phyloP scores from a whole-genome alignment of 1,140 invertebrate genomes.

The Notospermus geniculatus region DNA sequence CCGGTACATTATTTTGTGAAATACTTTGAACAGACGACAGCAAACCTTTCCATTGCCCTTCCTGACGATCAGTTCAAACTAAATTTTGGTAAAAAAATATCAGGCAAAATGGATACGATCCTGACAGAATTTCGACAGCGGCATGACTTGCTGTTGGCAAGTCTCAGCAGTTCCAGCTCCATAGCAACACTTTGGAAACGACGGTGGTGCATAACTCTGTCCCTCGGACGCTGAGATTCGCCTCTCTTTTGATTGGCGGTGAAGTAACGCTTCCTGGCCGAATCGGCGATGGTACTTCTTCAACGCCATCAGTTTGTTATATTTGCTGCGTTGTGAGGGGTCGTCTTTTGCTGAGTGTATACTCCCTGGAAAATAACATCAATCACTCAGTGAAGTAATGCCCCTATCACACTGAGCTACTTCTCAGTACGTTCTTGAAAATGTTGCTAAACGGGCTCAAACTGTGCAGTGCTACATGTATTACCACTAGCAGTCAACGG shows the following conservation, averaged over 20 bases:
- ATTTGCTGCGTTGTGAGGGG: slow-evolving; percentile 60
- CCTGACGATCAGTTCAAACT: too few species aligned
- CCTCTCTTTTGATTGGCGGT: slow-evolving; percentile 75
- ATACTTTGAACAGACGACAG: too few species aligned
- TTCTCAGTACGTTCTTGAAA: too few species aligned
- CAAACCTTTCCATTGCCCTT: too few species aligned
- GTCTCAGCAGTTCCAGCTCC: slow-evolving; percentile 75
- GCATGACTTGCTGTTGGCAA: slow-evolving; percentile 70
- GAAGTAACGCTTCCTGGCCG: slow-evolving; percentile 77
- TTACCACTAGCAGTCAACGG: too few species aligned
- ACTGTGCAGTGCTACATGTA: too few species aligned
- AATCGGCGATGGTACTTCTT: slow-evolving; percentile 74
- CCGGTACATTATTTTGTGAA: too few species aligned
- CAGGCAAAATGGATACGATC: slow-evolving; percentile 76
- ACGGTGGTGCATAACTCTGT: slow-evolving; percentile 58
- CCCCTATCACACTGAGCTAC: too few species aligned
- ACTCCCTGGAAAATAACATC: too few species aligned
- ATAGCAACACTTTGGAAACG: slow-evolving; percentile 68
- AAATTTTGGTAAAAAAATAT: too few species aligned
- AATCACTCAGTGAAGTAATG: too few species aligned
- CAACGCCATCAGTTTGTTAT: slow-evolving; percentile 76
- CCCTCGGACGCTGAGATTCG: slow-evolving; percentile 70
- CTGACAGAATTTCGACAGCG: slow-evolving; percentile 75
- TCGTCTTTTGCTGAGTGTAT: slow-evolving; percentile 71
- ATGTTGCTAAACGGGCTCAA: too few species aligned